Base-by-base conservation (phyloP, 1,140 invertebrate genomes). In the Propsilocerus akamusi region DNA sequence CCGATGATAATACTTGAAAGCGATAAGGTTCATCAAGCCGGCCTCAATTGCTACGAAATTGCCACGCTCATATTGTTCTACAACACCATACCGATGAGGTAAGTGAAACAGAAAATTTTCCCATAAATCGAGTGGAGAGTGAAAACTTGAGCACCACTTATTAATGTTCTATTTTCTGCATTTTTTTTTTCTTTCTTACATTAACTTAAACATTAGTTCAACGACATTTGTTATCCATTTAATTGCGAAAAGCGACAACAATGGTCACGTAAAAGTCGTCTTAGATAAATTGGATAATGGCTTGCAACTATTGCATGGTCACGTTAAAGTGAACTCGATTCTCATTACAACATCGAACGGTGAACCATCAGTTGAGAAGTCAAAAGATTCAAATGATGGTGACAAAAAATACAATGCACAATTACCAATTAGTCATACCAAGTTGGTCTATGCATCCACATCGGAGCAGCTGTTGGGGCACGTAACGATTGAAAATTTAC, bases 21-120 rank as follows among this genome's bases (percentile, higher is more conserved):
- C 5, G 67, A 68, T 52, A 66, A 62, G 53, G 66, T 74, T 51
- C 58, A 62, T 24, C 58, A 61, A 53, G 68, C 70, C 32, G 66
- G 68, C 26, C 59, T 74, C 24, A 71, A 71, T 52, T 70, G 70
- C 56, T 70, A 72, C 50, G 72, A 74, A 60, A 62, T 74, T 49
- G 72, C 72, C 46, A 72, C 72, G 50, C 56, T 74, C 51, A 53
- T 75, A 46, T 60, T 74, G 48, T 75, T 73, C 64, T 74, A 74
- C 59, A 68, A 66, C 46, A 69, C 71, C 30, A 66, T 75, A 56
- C 68, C 72, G 20, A 59, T 64, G 48, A 68, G 66, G 73, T 75
- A 65, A 72, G 65, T 49, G n/a, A n/a, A n/a, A n/a, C n/a, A n/a
- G n/a, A n/a, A n/a, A n/a, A n/a, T n/a, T n/a, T n/a, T n/a, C n/a